Conservation (phyloP, 2,888 invertebrate genomes). For the Pristionchus japonicus region DNA sequence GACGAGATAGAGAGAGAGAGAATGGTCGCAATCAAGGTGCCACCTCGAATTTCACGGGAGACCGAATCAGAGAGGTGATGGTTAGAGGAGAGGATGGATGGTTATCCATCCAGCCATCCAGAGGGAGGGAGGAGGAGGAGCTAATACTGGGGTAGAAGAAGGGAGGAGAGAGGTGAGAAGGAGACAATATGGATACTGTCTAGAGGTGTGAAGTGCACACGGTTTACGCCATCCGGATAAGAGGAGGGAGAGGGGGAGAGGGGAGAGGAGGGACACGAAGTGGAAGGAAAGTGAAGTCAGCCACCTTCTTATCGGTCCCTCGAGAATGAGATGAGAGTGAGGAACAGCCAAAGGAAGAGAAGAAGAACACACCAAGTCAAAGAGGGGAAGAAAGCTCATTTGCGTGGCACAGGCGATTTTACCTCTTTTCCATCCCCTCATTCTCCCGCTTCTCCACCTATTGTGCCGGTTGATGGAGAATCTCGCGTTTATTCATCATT, state of each 20-base stretch:
- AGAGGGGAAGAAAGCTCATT: too few species aligned
- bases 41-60: slow-evolving; percentile 39
- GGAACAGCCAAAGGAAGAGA: slow-evolving; percentile 8
- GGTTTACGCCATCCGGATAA: neutral
- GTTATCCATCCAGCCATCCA: neutral
- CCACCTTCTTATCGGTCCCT: slow-evolving; percentile 40
- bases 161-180: neutral
- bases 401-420: too few species aligned
- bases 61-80: slow-evolving; percentile 33
- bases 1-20: slow-evolving; percentile 5
- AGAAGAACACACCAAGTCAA: too few species aligned
- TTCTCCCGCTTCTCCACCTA: too few species aligned
- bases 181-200: slow-evolving; percentile 17
- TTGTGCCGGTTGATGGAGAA: too few species aligned
- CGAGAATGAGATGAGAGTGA: slow-evolving; percentile 32
- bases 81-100: neutral
- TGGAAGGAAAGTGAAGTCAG: slow-evolving; percentile 34
- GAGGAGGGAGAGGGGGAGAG: neutral
- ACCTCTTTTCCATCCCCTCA: too few species aligned
- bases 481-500: too few species aligned
- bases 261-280: neutral
- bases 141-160: neutral
- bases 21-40: slow-evolving; percentile 35
- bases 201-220: neutral
- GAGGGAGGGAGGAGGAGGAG: slow-evolving; percentile 21